Base-by-base conservation (phyloP, 1,140 invertebrate genomes). In the Eubasilissa regina region DNA sequence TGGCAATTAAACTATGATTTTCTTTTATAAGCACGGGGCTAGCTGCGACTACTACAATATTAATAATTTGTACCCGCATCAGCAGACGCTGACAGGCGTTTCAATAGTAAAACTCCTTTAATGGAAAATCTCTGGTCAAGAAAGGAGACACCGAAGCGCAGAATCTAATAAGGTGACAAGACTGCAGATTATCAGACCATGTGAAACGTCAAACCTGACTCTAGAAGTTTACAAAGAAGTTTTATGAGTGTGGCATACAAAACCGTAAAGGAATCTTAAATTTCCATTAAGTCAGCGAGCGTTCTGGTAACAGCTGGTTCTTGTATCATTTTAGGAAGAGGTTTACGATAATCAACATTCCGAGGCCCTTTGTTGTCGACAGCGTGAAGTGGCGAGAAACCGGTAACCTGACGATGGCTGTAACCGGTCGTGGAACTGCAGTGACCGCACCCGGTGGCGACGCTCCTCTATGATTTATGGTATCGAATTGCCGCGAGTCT, bases 301-400 rank as follows among this genome's bases (percentile, higher is more conserved):
- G 45, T 48, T 25, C 15, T n/a, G n/a, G n/a, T n/a, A n/a, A n/a
- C n/a, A n/a, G 44, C 19, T 48, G 11, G 66, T 51, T 21, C 45
- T 68, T 68, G 44, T 43, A 12, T n/a, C 44, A 45, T 68, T 68
- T 68, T 68, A 68, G 64, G 64, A 68, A 64, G 62, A 66, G 35
- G 17, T 70, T 48, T 4, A 70, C 19, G 13, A 19, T 15, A 25
- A 13, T 35, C 60, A n/a, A 21, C 66, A 70, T 70, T 70, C 66
- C 66, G 19, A 70, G 44, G 25, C 35, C 45, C 21, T 66, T 66
- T 66, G 62, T 66, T 66, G 8, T 43, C 1, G 44, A 25, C 25
- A 6, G 12, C 25, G 55, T 15, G 12, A 21, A 8, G 55, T 15
- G 62, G 1, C 25, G 6, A 44, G 17, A 35, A 66, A 66, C 62